These are phyloP conservation scores for Alethe castanea DNA, from an alignment of 2,113 vertebrate genomes.

Conservation along the genomic window DNA sequence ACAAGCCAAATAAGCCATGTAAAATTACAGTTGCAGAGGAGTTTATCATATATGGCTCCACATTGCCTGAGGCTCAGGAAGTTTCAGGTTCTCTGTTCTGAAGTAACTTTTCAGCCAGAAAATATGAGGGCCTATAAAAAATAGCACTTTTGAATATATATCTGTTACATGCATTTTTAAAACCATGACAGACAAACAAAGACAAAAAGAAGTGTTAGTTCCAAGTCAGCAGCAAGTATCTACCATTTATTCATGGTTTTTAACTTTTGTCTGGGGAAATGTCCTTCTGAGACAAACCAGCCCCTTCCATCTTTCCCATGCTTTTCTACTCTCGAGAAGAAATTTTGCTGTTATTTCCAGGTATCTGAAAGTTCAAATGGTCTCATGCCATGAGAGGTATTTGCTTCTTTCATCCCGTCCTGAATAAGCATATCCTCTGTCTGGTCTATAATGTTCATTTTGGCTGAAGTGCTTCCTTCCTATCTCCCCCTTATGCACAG, in stretches of 20 bases:
- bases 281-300: not conserved
- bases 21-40: not conserved
- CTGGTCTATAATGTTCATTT: not conserved
- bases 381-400: not conserved
- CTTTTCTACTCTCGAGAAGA: not conserved
- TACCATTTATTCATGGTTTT: not conserved
- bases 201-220: not conserved
- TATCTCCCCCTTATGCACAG: not conserved
- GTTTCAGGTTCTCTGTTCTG: not conserved
- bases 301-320: not conserved
- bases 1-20: not conserved
- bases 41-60: not conserved
- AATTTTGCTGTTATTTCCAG: not conserved
- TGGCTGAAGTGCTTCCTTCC: not conserved
- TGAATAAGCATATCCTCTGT: slow-evolving; percentile 20
- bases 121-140: not conserved
- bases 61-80: not conserved
- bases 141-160: not conserved
- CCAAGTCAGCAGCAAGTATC: not conserved
- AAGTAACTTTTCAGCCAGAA: not conserved
- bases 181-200: not conserved
- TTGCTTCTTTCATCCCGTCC: not conserved
- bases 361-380: not conserved
- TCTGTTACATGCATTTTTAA: not conserved
- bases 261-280: not conserved